Evolutionary conservation across 1,140 invertebrate genomes (phyloP), one percentile per base, ranked within the genome.

Genomic region (Drosophila tani): DNA sequence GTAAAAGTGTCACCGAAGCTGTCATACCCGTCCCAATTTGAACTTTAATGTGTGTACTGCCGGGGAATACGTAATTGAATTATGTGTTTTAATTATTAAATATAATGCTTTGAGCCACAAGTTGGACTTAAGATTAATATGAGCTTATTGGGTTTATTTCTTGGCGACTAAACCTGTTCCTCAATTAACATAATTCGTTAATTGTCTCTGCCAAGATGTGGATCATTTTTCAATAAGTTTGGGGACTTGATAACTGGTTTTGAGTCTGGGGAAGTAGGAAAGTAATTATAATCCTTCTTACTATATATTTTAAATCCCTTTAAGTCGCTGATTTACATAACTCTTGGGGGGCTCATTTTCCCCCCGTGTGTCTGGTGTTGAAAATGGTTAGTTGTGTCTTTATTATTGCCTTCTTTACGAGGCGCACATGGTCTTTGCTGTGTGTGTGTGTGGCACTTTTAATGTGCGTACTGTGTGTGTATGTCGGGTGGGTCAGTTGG

Each of bases 341-440:
- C 47, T 45, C 53, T 50, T 50, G 7, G 32, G 27, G 11, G 15
- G 19, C 38, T 75, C 29, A 47, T 56, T 57, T 27, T 32, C 17
- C 51, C 50, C 50, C 27, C 24, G 29, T 24, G 7, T 67, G 29
- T 47, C 4, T 38, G 43, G 50, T 40, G 53, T 43, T 75, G 67
- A 71, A 68, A 79, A 75, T 73, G 64, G 47, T 76, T 65, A 75
- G 62, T 69, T 80, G 51, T 81, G 49, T 58, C 35, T 75, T 82
- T 67, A 80, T 75, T 67, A 74, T 67, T 79, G 56, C 35, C 45
- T 40, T 60, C 62, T 62, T 85, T 85, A 78, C 66, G 75, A 67
- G 63, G 45, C 74, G 75, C 75, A 77, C 75, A 77, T 77, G 64
- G 74, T 71, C 45, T 60, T 40, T 35, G 46, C 35, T 51, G 19